Base-by-base conservation (phyloP, 2,797 vertebrate genomes). In the Helicolenus hilgendorfi region DNA sequence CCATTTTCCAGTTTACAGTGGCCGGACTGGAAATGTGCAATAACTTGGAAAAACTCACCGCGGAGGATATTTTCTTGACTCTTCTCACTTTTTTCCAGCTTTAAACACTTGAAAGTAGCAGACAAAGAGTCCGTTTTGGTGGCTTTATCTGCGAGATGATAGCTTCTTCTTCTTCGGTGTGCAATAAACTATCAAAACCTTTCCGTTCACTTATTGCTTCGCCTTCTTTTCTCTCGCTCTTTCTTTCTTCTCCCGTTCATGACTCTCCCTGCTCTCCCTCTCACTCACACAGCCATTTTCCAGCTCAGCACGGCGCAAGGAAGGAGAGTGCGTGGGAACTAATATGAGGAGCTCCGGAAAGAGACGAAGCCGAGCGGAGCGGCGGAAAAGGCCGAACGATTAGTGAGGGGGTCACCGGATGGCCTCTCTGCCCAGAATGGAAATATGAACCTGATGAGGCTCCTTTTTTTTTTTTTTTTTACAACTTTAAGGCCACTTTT, bases 31-130 rank as follows among this genome's bases (percentile, higher is more conserved):
- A 95, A 96, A 96, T 96, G 95, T 96, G 95, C 91, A 96, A 96
- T 89, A 97, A 97, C 81, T 96, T 95, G 87, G 90, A 80, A 89
- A 95, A 96, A 97, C 97, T 97, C 96, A 97, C 97, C 96, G 89
- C 77, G 87, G 89, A 94, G 91, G 71, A 41, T 41, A 41, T 41
- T 86, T 93, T 86, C 88, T 86, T 81, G 60, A 84, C 77, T 88
- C 92, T 79, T 87, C 92, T 81, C 87, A 87, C 92, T 94, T 93
- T 73, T 94, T 89, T 73, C 1, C 20, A 69, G 87, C 80, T 89
- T 77, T 2, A 60, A 49, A 86, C 78, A 8, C 73, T 15, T 58
- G 11, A 38, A 84, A 83, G 74, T 70, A 4, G 31, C 76, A 24
- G 27, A 64, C 36, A 4, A 29, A 29, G 27, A 14, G 68, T 74